phyloP scores from a whole-genome alignment of 53 echinoderm and acorn worm species.

The Paracentrotus lividus region DNA sequence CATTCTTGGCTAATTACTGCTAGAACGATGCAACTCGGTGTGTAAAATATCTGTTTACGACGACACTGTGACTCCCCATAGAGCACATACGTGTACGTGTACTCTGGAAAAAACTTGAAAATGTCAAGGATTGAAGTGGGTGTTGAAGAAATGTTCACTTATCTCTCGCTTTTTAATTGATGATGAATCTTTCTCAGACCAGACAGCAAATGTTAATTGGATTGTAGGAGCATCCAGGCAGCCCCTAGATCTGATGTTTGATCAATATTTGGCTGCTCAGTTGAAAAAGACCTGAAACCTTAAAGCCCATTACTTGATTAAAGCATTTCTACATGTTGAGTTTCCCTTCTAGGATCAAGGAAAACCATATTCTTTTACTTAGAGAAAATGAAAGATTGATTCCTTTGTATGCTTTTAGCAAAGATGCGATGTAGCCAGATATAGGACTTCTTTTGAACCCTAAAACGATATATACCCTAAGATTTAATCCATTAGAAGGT shows the following conservation, averaged over 20 bases:
- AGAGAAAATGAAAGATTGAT: too few species aligned
- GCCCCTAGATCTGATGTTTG: background rate
- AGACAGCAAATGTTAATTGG: constrained; percentile 51
- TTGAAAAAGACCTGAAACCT: background rate
- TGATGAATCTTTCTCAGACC: background rate
- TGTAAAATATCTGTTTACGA: too few species aligned
- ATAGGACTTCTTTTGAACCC: background rate
- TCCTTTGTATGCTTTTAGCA: background rate
- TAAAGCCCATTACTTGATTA: constrained; percentile 25
- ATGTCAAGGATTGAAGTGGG: constrained; percentile 1
- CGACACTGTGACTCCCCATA: too few species aligned
- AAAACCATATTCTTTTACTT: too few species aligned
- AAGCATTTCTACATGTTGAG: too few species aligned
- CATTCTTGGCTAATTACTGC: too few species aligned
- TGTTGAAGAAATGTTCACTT: background rate
- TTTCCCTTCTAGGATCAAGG: too few species aligned
- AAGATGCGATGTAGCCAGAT: background rate
- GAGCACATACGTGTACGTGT: too few species aligned
- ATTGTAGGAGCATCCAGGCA: too few species aligned
- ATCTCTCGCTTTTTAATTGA: background rate
- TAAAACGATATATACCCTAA: background rate
- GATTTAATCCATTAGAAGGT: constrained; percentile 5
- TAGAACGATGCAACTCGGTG: too few species aligned
- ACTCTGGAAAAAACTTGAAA: background rate
- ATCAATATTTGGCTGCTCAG: constrained; percentile 9